A percentile compares a stretch with the other conserved stretches of the same genome.
phyloP scores from a whole-genome alignment of 2,888 invertebrate genomes.

The Eupeodes luniger region DNA sequence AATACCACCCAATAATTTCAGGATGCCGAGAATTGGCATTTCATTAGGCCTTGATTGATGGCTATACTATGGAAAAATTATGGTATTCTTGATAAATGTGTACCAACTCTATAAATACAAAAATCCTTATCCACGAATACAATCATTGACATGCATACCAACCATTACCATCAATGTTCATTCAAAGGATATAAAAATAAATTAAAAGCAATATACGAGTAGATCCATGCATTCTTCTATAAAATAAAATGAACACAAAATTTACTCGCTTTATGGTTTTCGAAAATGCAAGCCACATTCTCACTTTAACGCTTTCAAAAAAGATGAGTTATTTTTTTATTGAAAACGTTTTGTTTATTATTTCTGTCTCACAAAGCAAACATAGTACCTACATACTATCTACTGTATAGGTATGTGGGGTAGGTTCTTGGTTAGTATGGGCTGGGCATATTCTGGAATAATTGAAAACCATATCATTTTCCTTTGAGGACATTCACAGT shows the following conservation, averaged over 20 bases:
- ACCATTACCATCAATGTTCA: background rate
- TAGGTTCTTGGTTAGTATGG: no score
- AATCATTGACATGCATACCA: background rate
- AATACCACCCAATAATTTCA: no score
- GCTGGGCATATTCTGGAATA: background rate
- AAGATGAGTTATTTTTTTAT: no score
- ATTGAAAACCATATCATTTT: slow-evolving; percentile 15
- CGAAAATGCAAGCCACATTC: background rate
- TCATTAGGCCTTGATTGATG: slow-evolving; percentile 1
- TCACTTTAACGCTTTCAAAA: background rate
- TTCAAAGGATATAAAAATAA: background rate
- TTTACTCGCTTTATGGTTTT: background rate
- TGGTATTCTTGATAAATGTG: background rate
- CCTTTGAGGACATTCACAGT: background rate
- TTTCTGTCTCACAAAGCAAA: background rate
- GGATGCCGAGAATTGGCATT: background rate
- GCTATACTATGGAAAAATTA: background rate
- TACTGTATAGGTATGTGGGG: no score
- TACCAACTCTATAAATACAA: no score
- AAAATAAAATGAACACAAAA: background rate
- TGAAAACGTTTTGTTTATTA: background rate
- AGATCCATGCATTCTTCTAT: background rate
- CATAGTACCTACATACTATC: background rate
- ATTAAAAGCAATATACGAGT: background rate
- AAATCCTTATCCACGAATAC: background rate